phyloP scores from a whole-genome alignment of 2,113 vertebrate species.

The Ammodramus savannarum region DNA sequence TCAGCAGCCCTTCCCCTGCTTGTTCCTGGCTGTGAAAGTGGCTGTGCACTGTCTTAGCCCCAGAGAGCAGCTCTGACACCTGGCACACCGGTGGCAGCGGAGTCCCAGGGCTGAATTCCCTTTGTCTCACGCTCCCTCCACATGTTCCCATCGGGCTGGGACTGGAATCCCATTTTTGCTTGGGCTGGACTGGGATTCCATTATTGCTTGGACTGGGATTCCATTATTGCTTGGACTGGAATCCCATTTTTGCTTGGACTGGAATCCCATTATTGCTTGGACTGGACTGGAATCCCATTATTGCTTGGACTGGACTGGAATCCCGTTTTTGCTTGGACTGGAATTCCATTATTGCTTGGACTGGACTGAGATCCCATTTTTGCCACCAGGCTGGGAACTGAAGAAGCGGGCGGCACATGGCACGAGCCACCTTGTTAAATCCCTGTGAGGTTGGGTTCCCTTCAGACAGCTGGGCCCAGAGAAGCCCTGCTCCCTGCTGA shows the following conservation, averaged over 20 bases:
- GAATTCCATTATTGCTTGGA: conserved; percentile 21
- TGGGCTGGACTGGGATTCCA: not conserved
- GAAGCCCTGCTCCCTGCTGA: not conserved
- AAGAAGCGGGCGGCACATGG: conserved; percentile 15
- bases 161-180: conserved; percentile 19
- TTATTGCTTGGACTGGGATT: conserved; percentile 27
- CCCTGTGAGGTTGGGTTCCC: conserved; percentile 1
- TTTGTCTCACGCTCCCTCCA: not conserved
- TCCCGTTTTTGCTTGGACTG: conserved; percentile 22
- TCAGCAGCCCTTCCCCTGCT: not conserved
- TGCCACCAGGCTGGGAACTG: conserved; percentile 7
- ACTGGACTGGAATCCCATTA: no score
- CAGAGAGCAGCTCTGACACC: not conserved
- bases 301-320: not conserved
- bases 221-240: conserved; percentile 18
- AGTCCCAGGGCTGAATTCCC: not conserved
- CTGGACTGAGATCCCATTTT: conserved; percentile 4
- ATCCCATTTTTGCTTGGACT: conserved; percentile 33
- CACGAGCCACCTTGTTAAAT: not conserved
- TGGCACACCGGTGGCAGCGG: not conserved
- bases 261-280: conserved; percentile 21
- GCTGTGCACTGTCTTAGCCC: not conserved
- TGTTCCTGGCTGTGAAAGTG: not conserved
- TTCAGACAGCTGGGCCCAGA: not conserved
- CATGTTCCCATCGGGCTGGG: not conserved